Percentiles rank a stretch among this genome's conserved stretches.
Evolutionary conservation across 2,797 vertebrate species (phyloP).

Genomic region (Natrix natrix): DNA sequence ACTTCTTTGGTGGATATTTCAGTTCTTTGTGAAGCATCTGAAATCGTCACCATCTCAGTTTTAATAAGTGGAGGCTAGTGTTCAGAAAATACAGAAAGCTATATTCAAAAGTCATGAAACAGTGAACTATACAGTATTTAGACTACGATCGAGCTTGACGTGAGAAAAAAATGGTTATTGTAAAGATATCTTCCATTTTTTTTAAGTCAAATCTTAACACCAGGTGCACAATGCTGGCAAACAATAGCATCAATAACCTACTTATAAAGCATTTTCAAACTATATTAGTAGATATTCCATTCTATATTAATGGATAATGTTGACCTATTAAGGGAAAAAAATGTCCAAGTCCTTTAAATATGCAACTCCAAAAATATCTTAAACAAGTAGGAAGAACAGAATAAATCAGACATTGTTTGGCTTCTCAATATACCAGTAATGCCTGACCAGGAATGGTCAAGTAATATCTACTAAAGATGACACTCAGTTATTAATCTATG

Average conservation of each 20-base stretch:
- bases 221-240: conserved; percentile 8
- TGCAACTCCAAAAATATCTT: not conserved
- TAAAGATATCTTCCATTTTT: conserved; percentile 12
- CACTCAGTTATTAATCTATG: not conserved
- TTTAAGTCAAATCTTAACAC: conserved; percentile 13
- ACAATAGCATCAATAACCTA: not conserved
- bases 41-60: conserved; percentile 99
- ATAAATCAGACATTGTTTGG: not conserved
- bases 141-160: not conserved
- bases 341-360: not conserved
- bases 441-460: not conserved
- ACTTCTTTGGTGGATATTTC: conserved; percentile 99
- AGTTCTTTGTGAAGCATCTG: conserved; percentile 95
- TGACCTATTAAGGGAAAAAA: not conserved
- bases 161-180: not conserved
- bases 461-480: not conserved
- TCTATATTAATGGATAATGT: not conserved
- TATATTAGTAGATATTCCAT: not conserved
- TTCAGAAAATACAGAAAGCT: conserved; percentile 59
- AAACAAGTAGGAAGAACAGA: not conserved
- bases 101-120: conserved; percentile 48
- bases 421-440: not conserved
- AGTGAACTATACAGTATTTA: not conserved
- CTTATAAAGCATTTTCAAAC: not conserved
- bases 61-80: conserved; percentile 96